phyloP scores from a whole-genome alignment of 2,888 invertebrate genomes.

The Lagria hirta region DNA sequence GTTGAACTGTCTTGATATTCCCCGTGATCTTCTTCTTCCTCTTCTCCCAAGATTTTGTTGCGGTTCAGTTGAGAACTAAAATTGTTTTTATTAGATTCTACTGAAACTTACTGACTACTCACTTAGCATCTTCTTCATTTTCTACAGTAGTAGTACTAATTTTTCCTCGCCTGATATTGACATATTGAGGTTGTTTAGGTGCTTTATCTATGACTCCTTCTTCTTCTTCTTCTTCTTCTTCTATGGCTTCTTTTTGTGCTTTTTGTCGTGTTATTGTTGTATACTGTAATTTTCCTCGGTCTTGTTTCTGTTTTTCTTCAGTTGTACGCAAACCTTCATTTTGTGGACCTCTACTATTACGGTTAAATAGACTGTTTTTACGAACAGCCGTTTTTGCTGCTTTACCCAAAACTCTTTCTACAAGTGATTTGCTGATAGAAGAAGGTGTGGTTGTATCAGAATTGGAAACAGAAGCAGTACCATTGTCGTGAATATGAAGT shows the following conservation, averaged over 20 bases:
- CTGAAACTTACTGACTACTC: constrained; percentile 6
- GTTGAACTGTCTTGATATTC: constrained; percentile 34
- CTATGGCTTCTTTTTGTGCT: constrained; percentile 38
- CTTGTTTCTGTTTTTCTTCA: constrained; percentile 47
- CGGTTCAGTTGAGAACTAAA: constrained; percentile 27
- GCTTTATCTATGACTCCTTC: constrained; percentile 38
- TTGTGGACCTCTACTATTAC: constrained; percentile 64
- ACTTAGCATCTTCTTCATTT: constrained; percentile 35
- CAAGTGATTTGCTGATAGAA: constrained; percentile 72
- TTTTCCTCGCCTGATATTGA: constrained; percentile 65
- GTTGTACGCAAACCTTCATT: constrained; percentile 56
- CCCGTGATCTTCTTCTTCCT: constrained; percentile 24
- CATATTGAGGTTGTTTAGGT: constrained; percentile 61
- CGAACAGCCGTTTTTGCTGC: constrained; percentile 40
- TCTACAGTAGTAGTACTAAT: constrained; percentile 52
- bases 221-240: constrained; percentile 35
- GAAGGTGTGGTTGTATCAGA: constrained; percentile 61
- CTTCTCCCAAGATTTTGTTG: constrained; percentile 43
- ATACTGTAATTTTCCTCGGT: constrained; percentile 54
- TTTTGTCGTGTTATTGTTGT: constrained; percentile 47
- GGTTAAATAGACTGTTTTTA: constrained; percentile 61
- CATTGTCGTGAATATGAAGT: constrained; percentile 60
- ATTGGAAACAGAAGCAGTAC: constrained; percentile 54
- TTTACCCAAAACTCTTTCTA: constrained; percentile 69
- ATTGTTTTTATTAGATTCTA: neutral